Base-by-base conservation (phyloP, 2,888 invertebrate species). In the Spisula solida region DNA sequence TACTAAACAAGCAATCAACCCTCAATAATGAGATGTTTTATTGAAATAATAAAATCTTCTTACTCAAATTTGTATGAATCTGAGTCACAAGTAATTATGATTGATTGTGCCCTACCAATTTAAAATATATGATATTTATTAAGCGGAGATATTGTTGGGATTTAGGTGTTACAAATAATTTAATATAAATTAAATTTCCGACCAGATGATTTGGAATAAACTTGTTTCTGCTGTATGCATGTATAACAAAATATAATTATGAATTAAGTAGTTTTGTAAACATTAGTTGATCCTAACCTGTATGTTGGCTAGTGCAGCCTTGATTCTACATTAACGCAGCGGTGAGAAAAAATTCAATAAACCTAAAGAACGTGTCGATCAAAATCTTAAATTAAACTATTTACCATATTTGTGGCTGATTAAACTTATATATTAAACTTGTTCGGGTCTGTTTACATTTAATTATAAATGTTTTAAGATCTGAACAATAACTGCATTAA, bases 401-500 rank as follows among this genome's bases (percentile, higher is more conserved):
- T 78, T 81, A 70, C 34, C 60, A 86, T 81, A 48, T n/a, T 70
- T 86, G 66, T 51, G 86, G 81, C 31, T 75, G 86, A 86, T 86
- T 86, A 70, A 81, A 81, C 81, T n/a, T 56, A 18, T 82, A 48
- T 79, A 51, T 70, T 81, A 70, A 55, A 82, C 82, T 14, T 51
- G 47, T 82, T 87, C 47, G 60, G 66, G 86, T 78, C 41, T 87
- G 87, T 82, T 82, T 87, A 87, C 86, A 31, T 85, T 55, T 85
- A 81, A 86, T 75, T 86, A 81, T 75, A 81, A 31, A 55, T 80
- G 41, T 34, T 60, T 83, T 79, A 20, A 56, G 66, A 79, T 56
- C 81, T 70, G 18, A 41, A 75, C 56, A 82, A 66, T 88, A 88
- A 88, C 82, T 48, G 85, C 55, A 88, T 88, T 88, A 88, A 75